These are phyloP conservation scores for Drosophila chauvacae DNA, from an alignment of 1,140 invertebrate genomes.

Conservation along the genomic window DNA sequence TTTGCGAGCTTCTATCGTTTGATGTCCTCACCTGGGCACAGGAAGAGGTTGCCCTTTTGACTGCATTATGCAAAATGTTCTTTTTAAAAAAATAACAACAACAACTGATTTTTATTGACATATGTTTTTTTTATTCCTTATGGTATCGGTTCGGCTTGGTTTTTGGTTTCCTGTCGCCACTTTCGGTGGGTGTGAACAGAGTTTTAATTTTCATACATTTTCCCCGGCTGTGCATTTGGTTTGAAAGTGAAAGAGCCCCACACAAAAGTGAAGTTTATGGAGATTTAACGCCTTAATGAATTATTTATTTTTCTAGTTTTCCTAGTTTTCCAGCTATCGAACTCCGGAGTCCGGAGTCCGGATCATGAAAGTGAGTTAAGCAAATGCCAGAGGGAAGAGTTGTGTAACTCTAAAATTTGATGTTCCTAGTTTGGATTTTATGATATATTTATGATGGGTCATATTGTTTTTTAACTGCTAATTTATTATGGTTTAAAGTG, in stretches of 20 bases:
- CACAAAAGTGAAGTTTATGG: slow-evolving; percentile 66
- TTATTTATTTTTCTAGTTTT: slow-evolving; percentile 68
- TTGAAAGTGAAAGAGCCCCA: slow-evolving; percentile 63
- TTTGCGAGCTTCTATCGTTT: slow-evolving; percentile 67
- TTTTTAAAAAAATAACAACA: slow-evolving; percentile 33
- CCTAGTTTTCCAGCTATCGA: slow-evolving; percentile 30
- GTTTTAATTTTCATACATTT: slow-evolving; percentile 66
- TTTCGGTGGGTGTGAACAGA: slow-evolving; percentile 77
- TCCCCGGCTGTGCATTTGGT: slow-evolving; percentile 17
- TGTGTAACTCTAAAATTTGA: slow-evolving; percentile 23
- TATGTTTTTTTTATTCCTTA: slow-evolving; percentile 65
- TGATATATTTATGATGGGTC: slow-evolving; percentile 21
- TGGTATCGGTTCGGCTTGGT: slow-evolving; percentile 23
- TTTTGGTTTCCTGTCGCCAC: slow-evolving; percentile 69
- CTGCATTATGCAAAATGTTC: slow-evolving; percentile 80
- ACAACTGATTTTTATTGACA: slow-evolving; percentile 76
- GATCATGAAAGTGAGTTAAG: slow-evolving; percentile 50
- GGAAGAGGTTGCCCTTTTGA: slow-evolving; percentile 78
- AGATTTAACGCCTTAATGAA: slow-evolving; percentile 65
- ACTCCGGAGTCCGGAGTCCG: not conserved
- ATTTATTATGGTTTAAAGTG: slow-evolving; percentile 1
- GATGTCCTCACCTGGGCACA: slow-evolving; percentile 51
- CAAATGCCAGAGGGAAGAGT: slow-evolving; percentile 19
- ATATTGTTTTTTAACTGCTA: slow-evolving; percentile 12
- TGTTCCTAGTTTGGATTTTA: slow-evolving; percentile 19